phyloP scores from a whole-genome alignment of 2,888 invertebrate species.

The Lepidocyrtinus sp. region DNA sequence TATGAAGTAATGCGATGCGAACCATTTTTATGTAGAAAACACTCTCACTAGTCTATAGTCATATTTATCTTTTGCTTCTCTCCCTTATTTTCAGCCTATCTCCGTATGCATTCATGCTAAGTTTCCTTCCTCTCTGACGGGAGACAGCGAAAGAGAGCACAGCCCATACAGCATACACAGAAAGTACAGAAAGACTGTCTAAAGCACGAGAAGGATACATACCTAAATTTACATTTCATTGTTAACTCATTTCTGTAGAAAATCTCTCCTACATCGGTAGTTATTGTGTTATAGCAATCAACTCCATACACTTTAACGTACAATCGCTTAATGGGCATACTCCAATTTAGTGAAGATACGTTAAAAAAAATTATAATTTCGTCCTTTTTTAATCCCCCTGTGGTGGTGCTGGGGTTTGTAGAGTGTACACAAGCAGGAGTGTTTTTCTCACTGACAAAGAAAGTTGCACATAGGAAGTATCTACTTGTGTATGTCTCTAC shows the following conservation, averaged over 20 bases:
- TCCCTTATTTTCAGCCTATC: not conserved
- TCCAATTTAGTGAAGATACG: too few relatives aligned
- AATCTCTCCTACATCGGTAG: too few relatives aligned
- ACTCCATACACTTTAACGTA: too few relatives aligned
- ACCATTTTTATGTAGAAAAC: not conserved
- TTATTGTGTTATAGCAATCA: too few relatives aligned
- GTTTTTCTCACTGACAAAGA: constrained; percentile 15
- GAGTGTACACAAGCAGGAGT: too few relatives aligned
- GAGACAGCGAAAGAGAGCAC: too few relatives aligned
- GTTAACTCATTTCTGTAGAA: not conserved
- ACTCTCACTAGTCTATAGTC: too few relatives aligned
- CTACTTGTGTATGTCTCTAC: not conserved
- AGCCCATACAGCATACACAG: too few relatives aligned
- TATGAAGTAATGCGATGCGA: not conserved
- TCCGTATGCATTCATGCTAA: too few relatives aligned
- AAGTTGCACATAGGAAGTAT: not conserved
- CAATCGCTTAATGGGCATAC: too few relatives aligned
- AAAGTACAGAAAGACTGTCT: constrained; percentile 44
- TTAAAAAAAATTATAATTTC: too few relatives aligned
- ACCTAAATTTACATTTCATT: not conserved
- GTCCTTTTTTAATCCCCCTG: not conserved
- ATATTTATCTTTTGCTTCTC: not conserved
- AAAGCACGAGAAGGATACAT: not conserved
- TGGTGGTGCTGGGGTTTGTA: not conserved
- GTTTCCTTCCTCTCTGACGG: too few relatives aligned